A percentile compares a stretch with the other conserved stretches of the same genome.
Conservation (phyloP, 2,113 vertebrate species). For the Oreochromis spilurus region DNA sequence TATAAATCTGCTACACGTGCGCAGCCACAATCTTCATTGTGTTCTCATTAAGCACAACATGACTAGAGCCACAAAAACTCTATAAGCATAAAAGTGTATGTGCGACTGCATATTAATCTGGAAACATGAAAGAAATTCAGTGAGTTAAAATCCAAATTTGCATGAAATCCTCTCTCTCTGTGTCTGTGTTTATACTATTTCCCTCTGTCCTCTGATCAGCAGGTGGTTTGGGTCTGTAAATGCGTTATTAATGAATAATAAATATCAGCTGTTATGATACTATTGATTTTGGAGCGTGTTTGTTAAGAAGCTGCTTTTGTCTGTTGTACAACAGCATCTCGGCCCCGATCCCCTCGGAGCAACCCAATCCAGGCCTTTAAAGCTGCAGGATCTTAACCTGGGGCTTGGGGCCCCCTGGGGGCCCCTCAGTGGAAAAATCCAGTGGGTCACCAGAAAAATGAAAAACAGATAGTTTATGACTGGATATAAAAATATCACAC, state of each 20-base stretch:
- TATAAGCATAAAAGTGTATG: accelerated
- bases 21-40: accelerated
- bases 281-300: slow-evolving; percentile 74
- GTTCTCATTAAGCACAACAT: background rate
- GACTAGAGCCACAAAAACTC: background rate
- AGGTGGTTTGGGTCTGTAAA: slow-evolving; percentile 68
- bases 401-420: background rate
- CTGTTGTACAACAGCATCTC: slow-evolving; percentile 59
- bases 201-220: slow-evolving; percentile 27
- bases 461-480: background rate
- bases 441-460: background rate
- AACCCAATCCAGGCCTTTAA: slow-evolving; percentile 10
- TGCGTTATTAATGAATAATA: slow-evolving; percentile 77
- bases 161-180: background rate
- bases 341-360: slow-evolving; percentile 9
- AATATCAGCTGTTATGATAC: slow-evolving; percentile 75
- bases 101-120: accelerated
- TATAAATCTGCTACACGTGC: background rate
- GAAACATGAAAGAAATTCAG: background rate
- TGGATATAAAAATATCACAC: background rate
- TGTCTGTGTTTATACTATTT: background rate
- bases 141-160: background rate
- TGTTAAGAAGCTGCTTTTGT: slow-evolving; percentile 67
- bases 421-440: background rate
- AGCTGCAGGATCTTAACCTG: background rate